Conservation (phyloP, 2,113 vertebrate genomes). For the Labeo catla region DNA sequence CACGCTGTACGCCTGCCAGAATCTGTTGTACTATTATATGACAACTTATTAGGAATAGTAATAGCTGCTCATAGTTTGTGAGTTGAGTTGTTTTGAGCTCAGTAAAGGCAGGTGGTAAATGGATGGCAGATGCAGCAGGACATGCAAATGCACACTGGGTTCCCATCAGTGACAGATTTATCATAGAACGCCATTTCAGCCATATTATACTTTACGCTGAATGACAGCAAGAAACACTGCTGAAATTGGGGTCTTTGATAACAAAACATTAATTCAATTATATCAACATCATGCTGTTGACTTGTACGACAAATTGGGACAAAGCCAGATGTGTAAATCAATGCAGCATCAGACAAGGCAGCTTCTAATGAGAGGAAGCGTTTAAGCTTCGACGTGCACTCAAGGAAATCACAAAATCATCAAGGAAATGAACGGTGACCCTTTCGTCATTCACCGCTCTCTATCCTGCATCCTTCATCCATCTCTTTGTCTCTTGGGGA, state of each 20-base stretch:
- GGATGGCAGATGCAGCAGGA: constrained; percentile 9
- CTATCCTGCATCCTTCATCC: constrained; percentile 7
- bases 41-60: background rate
- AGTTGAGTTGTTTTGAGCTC: background rate
- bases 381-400: constrained; percentile 34
- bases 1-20: background rate
- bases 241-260: background rate
- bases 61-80: background rate
- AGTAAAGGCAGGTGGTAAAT: constrained; percentile 31
- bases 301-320: background rate
- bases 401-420: constrained; percentile 42
- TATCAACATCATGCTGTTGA: background rate
- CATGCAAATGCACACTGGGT: background rate
- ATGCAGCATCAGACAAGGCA: background rate
- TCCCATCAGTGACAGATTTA: constrained; percentile 1
- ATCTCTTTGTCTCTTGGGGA: constrained; percentile 25
- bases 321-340: constrained; percentile 22
- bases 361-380: constrained; percentile 6
- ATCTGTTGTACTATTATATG: background rate
- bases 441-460: constrained; percentile 19
- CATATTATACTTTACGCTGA: background rate
- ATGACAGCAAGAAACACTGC: background rate
- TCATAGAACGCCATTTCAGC: background rate
- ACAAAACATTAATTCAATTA: background rate
- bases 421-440: constrained; percentile 39